Evolutionary conservation across 2,888 invertebrate species (phyloP).

Genomic region (Amiota communis): DNA sequence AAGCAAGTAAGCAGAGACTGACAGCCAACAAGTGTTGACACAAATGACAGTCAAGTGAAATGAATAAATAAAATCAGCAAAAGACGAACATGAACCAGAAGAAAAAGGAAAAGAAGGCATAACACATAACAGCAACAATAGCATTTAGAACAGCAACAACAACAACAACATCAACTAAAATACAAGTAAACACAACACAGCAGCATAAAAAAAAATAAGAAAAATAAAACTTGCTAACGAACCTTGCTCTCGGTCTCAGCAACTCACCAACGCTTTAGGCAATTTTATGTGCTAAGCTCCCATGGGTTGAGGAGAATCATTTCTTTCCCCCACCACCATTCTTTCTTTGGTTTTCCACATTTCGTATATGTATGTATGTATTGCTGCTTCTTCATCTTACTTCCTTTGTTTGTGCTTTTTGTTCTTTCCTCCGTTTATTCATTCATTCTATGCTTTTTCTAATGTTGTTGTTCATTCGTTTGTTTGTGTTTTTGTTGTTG

Average conservation of each 20-base stretch:
- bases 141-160: background rate
- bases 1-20: background rate
- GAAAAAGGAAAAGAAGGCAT: too few species aligned
- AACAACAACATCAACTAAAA: background rate
- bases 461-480: background rate
- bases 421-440: background rate
- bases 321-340: slow-evolving; percentile 3
- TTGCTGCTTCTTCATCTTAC: background rate
- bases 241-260: slow-evolving; percentile 3
- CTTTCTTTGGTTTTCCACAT: background rate
- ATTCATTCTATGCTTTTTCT: background rate
- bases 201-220: background rate
- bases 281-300: slow-evolving; percentile 19
- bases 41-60: background rate
- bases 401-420: background rate
- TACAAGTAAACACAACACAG: background rate
- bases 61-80: slow-evolving; percentile 12
- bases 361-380: too few species aligned
- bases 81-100: background rate
- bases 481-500: background rate
- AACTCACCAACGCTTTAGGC: slow-evolving; percentile 5
- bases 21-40: slow-evolving; percentile 23
- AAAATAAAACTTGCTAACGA: slow-evolving; percentile 15
- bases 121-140: background rate
- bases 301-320: background rate